Base-by-base conservation (phyloP, 30 jellyfish, hydroid and myxozoan species). In the Turritopsis dohrnii region DNA sequence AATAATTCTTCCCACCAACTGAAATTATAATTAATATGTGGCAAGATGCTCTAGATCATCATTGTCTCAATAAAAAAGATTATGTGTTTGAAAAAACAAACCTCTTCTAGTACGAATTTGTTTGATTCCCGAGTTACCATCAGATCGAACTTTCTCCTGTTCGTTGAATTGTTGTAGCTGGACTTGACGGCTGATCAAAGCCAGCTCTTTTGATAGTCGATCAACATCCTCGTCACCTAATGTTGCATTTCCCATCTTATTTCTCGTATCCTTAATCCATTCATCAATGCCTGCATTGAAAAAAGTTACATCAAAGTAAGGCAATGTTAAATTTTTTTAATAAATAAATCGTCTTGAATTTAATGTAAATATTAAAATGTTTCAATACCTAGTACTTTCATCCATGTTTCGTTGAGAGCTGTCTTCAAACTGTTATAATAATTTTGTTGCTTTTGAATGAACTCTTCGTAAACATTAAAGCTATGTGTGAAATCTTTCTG, bases 1-100 rank as follows among this genome's bases (percentile, higher is more conserved):
- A 66, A 86, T 89, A 89, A 66, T 79, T 84, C 60, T 65, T 72
- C 21, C 60, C 71, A 21, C 89, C 89, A 74, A 29, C 83, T 74
- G 60, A n/a, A n/a, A n/a, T 69, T 27, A 69, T 69, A 69, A 69
- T 8, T 7, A 69, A 19, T 69, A 69, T 7, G 13, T 41, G 60
- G 5, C 60, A 41, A n/a, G n/a, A n/a, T n/a, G n/a, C 13, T 3
- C 13, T 3, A 41, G 60, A 41, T 41, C 60, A 41, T 3, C 13
- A 41, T 3, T 3, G 5, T 41, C 60, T 5, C 60, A 41, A 41
- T 13, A 41, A 41, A 41, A 3, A 41, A 41, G 13, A 41, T 41
- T 41, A 13, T 41, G 13, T 41, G 13, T 3, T 41, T 3, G 5
- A 41, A 41, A 41, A 41, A 69, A 69, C 30, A 7, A 69, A 74